Conservation (phyloP, 2,888 invertebrate genomes). For the Drosophila paranaensis region DNA sequence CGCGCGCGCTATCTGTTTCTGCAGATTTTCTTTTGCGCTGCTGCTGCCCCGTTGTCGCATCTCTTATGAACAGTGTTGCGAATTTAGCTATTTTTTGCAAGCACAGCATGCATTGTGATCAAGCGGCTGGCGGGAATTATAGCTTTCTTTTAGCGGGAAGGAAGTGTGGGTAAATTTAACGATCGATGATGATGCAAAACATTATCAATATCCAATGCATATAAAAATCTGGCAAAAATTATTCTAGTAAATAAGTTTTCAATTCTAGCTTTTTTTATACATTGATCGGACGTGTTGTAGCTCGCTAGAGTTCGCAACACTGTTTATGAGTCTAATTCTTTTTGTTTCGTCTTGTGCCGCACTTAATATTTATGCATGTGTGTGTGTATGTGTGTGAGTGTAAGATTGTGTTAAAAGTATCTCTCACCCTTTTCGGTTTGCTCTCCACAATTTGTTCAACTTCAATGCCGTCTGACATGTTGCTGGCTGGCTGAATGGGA, state of each 20-base stretch:
- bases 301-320: no score
- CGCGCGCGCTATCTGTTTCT: conserved; percentile 15
- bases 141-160: no score
- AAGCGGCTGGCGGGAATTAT: no score
- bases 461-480: conserved; percentile 87
- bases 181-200: no score
- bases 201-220: no score
- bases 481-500: conserved; percentile 52
- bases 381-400: conserved; percentile 2
- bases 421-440: conserved; percentile 88
- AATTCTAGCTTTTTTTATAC: no score
- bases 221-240: no score
- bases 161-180: no score
- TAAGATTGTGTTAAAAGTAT: conserved; percentile 33
- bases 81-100: no score
- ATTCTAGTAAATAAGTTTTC: no score
- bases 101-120: no score
- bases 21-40: conserved; percentile 33
- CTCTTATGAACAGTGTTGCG: conserved; percentile 28
- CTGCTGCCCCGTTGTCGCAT: conserved; percentile 47
- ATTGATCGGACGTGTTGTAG: no score
- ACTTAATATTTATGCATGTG: conserved; percentile 45
- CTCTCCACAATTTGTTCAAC: conserved; percentile 87
- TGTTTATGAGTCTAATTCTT: conserved; percentile 45
- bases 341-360: conserved; percentile 43